Evolutionary conservation across 2,888 invertebrate species (phyloP), one percentile per base, ranked within the genome.

Genomic region (Rhabditoides inermis): DNA sequence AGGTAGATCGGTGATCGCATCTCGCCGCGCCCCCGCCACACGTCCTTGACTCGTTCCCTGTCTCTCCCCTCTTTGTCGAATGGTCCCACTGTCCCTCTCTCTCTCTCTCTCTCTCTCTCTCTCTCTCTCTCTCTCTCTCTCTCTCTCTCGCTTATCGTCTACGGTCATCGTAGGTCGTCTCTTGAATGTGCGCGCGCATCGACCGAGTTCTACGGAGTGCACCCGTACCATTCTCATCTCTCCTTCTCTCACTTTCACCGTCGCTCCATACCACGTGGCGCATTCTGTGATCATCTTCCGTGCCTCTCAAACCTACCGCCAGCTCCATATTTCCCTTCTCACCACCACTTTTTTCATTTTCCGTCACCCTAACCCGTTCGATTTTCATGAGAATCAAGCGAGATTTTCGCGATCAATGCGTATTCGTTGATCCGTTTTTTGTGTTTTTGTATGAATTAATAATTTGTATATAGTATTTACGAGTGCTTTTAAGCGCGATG

Each of bases 161-260:
- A 20, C 35, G 27, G 23, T 12, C 42, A 40, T 50, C 50, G 54
- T 54, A 50, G 47, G 49, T 54, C 53, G 46, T 45, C 45, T 53
- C 53, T 35, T 39, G 36, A 45, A 54, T 50, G 46, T 54, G 46
- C 50, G 54, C 47, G 42, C 42, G 45, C 54, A 50, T 45, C 50
- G 54, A 54, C 54, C 54, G 50, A 54, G 50, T 54, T 54, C 50
- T 37, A 42, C 45, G 53, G n/a, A n/a, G n/a, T n/a, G n/a, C n/a
- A n/a, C 45, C 53, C 49, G 49, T 54, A 47, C 50, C 49, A n/a
- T n/a, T 44, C 40, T 45, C 45, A 2, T 32, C n/a, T 45, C 45
- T 45, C 22, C 22, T 30, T 46, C 46, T 18, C 18, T 22, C 25
- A 25, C 45, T 22, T 23, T 18, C 26, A 23, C 10, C 30, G 18